A percentile compares a stretch with the other conserved stretches of the same genome.
These are phyloP conservation scores for Cyanoderma ruficeps DNA, from an alignment of 2,113 vertebrate genomes.

Conservation along the genomic window DNA sequence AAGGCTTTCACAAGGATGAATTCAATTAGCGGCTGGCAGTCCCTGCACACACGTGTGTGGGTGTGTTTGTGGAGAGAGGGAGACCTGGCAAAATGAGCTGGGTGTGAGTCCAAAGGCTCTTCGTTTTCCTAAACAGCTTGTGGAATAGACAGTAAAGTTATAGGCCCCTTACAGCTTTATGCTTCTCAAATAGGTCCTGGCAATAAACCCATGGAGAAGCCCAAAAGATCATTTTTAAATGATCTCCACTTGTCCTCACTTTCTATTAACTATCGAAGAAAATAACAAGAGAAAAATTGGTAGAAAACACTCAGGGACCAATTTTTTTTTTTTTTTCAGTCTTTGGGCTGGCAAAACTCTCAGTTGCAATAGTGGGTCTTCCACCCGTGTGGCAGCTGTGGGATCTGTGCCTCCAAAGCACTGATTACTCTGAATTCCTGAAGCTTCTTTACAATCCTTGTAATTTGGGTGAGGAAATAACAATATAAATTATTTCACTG, in stretches of 20 bases:
- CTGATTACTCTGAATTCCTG: constrained; percentile 7
- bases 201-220: constrained; percentile 29
- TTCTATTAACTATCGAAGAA: constrained; percentile 49
- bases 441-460: constrained; percentile 16
- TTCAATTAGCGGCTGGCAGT: constrained; percentile 58
- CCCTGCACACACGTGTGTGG: neutral
- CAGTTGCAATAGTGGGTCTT: neutral
- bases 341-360: constrained; percentile 11
- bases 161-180: neutral
- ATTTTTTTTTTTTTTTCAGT: constrained; percentile 42
- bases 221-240: constrained; percentile 58
- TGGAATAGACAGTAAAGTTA: neutral
- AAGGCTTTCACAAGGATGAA: constrained; percentile 48
- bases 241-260: constrained; percentile 56
- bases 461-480: constrained; percentile 49
- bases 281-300: constrained; percentile 31
- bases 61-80: neutral
- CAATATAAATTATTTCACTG: constrained; percentile 49
- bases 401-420: neutral
- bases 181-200: neutral
- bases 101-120: neutral
- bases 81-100: neutral
- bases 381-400: neutral
- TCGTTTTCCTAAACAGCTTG: neutral
- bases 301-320: constrained; percentile 35